Percentiles rank a stretch among this genome's conserved stretches.
These are phyloP conservation scores for Autographa gamma DNA, from an alignment of 2,888 invertebrate species.

Conservation along the genomic window DNA sequence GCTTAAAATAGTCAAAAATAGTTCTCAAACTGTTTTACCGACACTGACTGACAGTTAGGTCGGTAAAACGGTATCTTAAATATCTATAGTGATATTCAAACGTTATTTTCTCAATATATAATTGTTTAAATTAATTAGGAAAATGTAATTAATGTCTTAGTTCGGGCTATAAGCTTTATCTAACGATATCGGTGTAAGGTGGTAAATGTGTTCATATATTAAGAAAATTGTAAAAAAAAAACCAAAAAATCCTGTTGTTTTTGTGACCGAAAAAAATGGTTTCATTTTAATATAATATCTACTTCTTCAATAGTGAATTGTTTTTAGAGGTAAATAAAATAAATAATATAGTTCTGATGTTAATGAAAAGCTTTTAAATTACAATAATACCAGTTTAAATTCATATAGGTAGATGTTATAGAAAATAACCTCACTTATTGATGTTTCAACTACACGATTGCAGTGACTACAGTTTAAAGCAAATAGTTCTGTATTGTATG, in stretches of 20 bases:
- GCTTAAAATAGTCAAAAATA: neutral
- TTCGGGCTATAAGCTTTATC: conserved; percentile 8
- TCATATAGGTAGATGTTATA: no score
- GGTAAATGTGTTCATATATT: conserved; percentile 40
- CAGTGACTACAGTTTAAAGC: neutral
- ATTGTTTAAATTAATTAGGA: neutral
- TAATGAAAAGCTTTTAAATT: no score
- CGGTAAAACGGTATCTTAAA: neutral
- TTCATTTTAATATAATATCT: no score
- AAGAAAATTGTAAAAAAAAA: conserved; percentile 25
- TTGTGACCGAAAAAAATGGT: neutral
- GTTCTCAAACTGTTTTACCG: neutral
- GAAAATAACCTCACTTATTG: neutral
- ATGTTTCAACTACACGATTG: neutral
- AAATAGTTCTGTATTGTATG: neutral
- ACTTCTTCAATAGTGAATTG: neutral
- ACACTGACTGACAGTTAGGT: neutral
- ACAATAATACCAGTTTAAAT: no score
- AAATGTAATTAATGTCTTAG: neutral
- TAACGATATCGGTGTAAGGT: conserved; percentile 16
- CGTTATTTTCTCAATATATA: neutral
- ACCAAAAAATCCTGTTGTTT: neutral
- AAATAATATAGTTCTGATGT: no score
- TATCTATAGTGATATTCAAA: neutral
- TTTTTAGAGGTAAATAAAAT: no score